Percentiles rank a stretch among this genome's conserved stretches.
These are phyloP conservation scores for Platycercus adscitus DNA, from an alignment of 2,113 vertebrate genomes.

Conservation along the genomic window DNA sequence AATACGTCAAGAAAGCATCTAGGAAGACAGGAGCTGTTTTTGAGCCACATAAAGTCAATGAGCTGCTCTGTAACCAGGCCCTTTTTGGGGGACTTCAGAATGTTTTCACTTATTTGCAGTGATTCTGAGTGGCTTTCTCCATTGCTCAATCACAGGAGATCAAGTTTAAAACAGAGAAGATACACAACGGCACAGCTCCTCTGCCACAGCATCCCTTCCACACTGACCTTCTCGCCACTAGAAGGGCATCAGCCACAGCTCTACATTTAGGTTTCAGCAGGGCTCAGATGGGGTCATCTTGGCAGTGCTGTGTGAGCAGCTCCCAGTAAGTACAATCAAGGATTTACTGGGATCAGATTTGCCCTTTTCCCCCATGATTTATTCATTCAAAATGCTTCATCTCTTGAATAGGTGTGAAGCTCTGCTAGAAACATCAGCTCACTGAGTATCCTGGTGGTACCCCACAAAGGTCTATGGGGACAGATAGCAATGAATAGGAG, in stretches of 20 bases:
- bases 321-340: background rate
- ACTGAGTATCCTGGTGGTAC: background rate
- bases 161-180: background rate
- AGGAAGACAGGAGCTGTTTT: background rate
- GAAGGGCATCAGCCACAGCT: background rate
- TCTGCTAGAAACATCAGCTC: background rate
- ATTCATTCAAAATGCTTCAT: background rate
- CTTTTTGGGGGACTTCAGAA: background rate
- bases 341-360: background rate
- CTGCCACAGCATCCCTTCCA: background rate
- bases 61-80: background rate
- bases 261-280: background rate
- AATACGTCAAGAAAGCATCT: conserved; percentile 3
- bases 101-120: background rate
- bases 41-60: conserved; percentile 38
- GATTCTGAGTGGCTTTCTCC: background rate
- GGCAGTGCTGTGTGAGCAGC: background rate
- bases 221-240: background rate
- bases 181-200: background rate
- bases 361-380: background rate
- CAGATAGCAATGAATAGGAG: background rate
- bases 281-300: background rate
- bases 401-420: background rate
- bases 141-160: background rate
- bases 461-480: rapidly evolving